Conservation (phyloP, 2,797 vertebrate genomes). For the Loriculus beryllinus region DNA sequence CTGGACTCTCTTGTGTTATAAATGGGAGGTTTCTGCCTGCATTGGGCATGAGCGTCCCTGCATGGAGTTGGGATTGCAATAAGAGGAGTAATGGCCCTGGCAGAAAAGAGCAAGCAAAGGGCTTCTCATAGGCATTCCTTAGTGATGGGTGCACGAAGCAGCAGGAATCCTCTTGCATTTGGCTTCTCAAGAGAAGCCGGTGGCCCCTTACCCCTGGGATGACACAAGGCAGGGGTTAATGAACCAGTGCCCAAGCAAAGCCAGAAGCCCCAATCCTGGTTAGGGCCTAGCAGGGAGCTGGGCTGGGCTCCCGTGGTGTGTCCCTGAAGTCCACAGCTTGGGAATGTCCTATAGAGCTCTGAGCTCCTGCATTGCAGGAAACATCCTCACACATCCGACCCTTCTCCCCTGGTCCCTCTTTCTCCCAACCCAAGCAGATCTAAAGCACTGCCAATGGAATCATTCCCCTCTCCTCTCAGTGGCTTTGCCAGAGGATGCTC, state of each 20-base stretch:
- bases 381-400: accelerated
- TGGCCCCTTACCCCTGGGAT: accelerated
- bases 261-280: not conserved
- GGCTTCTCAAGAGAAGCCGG: not conserved
- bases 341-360: not conserved
- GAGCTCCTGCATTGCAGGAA: not conserved
- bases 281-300: not conserved
- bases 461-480: not conserved
- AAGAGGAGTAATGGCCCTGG: not conserved
- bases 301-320: not conserved
- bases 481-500: not conserved
- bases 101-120: not conserved
- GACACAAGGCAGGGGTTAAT: no score
- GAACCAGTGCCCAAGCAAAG: accelerated
- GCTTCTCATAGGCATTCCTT: not conserved
- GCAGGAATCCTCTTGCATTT: no score
- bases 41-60: accelerated
- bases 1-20: not conserved
- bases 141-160: not conserved
- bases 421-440: not conserved
- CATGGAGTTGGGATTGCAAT: accelerated
- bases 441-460: accelerated
- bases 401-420: accelerated
- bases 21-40: not conserved
- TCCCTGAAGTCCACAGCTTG: accelerated